Percentiles rank a stretch among this genome's conserved stretches.
These are phyloP conservation scores for Uropetala carovei DNA, from an alignment of 2,888 invertebrate genomes.

Conservation along the genomic window DNA sequence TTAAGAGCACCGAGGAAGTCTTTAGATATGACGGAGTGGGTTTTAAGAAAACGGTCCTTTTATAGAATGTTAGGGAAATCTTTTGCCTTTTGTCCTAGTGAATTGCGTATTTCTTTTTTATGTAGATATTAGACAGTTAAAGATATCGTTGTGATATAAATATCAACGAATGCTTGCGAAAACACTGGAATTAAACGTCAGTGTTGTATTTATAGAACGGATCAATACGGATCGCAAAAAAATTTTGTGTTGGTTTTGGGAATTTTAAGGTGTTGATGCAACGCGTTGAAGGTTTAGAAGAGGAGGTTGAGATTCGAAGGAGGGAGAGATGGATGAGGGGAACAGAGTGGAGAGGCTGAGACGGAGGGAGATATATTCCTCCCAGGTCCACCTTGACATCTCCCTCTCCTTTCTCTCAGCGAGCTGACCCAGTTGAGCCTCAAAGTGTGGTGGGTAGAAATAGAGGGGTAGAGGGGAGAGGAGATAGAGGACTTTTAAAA, in stretches of 20 bases:
- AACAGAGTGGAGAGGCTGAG: slow-evolving; percentile 52
- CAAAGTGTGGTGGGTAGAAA: slow-evolving; percentile 66
- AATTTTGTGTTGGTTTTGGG: background rate
- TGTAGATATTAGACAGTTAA: no score
- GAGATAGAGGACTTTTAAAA: background rate
- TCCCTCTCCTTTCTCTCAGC: slow-evolving; percentile 57
- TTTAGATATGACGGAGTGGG: no score
- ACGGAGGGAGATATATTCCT: background rate
- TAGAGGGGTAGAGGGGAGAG: background rate
- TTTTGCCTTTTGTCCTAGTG: no score
- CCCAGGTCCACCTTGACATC: slow-evolving; percentile 64
- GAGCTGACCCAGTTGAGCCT: slow-evolving; percentile 66
- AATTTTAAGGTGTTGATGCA: background rate
- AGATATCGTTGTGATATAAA: no score
- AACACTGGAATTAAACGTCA: background rate
- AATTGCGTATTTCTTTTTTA: no score
- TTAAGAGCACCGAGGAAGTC: no score
- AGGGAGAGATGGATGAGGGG: slow-evolving; percentile 68
- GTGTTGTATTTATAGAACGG: background rate
- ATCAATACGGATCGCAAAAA: no score
- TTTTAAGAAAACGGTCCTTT: no score
- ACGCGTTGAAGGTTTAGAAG: slow-evolving; percentile 48
- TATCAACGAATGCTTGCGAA: background rate
- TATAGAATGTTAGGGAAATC: no score
- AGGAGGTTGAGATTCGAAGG: slow-evolving; percentile 65